These are phyloP conservation scores for Palythoa grandiflora DNA, from an alignment of 92 coral and sea anemone genomes.

Conservation along the genomic window DNA sequence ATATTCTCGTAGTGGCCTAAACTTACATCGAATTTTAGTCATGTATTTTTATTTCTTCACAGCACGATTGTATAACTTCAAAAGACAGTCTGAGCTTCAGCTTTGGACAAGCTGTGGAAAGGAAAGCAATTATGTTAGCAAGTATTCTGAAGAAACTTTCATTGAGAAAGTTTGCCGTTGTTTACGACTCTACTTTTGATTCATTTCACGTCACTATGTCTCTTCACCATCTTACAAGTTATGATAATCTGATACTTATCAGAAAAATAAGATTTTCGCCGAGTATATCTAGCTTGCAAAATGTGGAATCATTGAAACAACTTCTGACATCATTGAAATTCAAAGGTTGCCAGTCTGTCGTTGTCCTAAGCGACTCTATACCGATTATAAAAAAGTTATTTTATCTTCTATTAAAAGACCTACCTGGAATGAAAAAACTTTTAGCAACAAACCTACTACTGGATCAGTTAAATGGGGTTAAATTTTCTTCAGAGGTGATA, in stretches of 20 bases:
- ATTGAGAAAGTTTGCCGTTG: constrained; percentile 57
- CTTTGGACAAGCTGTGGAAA: neutral
- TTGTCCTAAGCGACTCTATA: constrained; percentile 27
- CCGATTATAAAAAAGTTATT: neutral
- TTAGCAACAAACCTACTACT: constrained; percentile 33
- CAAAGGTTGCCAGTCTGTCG: constrained; percentile 12
- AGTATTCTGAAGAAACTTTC: constrained; percentile 41
- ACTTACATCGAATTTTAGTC: no score
- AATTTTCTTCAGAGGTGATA: constrained; percentile 38
- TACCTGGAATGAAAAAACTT: neutral
- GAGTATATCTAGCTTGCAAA: neutral
- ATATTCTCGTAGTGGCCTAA: no score
- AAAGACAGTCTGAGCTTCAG: constrained; percentile 6
- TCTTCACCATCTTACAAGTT: constrained; percentile 39
- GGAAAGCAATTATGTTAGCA: constrained; percentile 18
- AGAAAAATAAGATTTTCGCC: constrained; percentile 37
- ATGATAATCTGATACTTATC: constrained; percentile 40
- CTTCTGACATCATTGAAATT: neutral
- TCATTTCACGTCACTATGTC: constrained; percentile 46
- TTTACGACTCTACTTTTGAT: constrained; percentile 56
- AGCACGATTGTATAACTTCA: neutral
- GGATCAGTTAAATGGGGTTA: constrained; percentile 13
- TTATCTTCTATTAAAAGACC: neutral
- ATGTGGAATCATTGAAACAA: neutral
- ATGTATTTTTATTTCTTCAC: neutral